phyloP scores from a whole-genome alignment of 2,888 invertebrate genomes.

The Drosophila kuntzei region DNA sequence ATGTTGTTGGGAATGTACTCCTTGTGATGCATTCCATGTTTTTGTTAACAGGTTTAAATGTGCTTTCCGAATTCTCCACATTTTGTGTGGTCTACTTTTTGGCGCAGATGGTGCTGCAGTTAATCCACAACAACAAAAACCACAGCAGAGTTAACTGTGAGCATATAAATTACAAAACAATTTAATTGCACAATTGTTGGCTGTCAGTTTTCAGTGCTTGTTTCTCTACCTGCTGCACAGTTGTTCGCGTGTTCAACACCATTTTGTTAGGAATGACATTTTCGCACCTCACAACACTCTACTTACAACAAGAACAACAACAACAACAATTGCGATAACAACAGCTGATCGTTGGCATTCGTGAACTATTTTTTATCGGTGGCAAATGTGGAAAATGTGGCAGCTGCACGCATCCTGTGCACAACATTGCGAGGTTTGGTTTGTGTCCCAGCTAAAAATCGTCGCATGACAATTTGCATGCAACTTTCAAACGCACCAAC shows the following conservation, averaged over 20 bases:
- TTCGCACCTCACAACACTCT: constrained; percentile 57
- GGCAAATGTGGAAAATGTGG: constrained; percentile 61
- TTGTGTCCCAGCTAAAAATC: constrained; percentile 26
- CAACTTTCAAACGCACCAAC: constrained; percentile 41
- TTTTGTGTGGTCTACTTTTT: constrained; percentile 47
- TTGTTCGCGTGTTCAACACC: constrained; percentile 62
- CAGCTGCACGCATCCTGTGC: constrained; percentile 48
- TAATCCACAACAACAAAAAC: constrained; percentile 25
- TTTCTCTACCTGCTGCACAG: constrained; percentile 10
- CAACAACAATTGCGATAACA: constrained; percentile 12
- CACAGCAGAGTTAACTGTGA: constrained; percentile 23
- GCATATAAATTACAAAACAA: constrained; percentile 64
- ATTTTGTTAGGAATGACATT: constrained; percentile 65
- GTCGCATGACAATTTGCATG: constrained; percentile 47
- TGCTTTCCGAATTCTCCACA: background rate
- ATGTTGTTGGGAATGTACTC: too few relatives aligned
- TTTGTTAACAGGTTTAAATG: background rate
- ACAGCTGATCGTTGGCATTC: constrained; percentile 42
- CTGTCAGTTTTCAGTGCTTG: constrained; percentile 34
- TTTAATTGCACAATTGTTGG: constrained; percentile 57
- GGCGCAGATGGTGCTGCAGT: constrained; percentile 36
- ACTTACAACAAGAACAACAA: constrained; percentile 17
- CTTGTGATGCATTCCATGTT: background rate
- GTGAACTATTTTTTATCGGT: constrained; percentile 25
- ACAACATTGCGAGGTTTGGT: background rate